These are phyloP conservation scores for Sinopyrophorus schimmeli DNA, from an alignment of 2,888 invertebrate genomes.

Conservation along the genomic window DNA sequence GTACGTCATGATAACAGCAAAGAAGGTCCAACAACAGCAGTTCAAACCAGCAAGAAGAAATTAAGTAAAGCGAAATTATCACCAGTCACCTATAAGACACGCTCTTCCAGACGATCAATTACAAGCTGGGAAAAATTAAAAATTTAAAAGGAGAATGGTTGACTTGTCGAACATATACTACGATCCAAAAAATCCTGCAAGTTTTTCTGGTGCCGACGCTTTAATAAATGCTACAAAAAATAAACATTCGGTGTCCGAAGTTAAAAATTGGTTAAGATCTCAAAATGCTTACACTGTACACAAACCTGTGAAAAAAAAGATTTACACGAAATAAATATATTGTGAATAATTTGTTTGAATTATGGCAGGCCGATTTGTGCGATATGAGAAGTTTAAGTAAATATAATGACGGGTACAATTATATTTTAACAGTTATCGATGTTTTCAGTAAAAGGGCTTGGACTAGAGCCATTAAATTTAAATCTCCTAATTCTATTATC, in stretches of 20 bases:
- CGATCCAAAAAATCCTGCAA: constrained; percentile 2
- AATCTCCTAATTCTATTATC: background rate
- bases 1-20: no score
- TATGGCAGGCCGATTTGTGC: constrained; percentile 8
- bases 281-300: constrained; percentile 3
- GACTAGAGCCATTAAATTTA: background rate
- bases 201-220: background rate
- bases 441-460: background rate
- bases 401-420: constrained; percentile 6
- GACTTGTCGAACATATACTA: constrained; percentile 1
- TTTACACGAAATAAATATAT: constrained; percentile 7
- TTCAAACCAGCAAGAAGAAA: background rate
- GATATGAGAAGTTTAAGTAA: constrained; percentile 5
- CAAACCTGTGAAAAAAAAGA: background rate
- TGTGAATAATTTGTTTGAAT: constrained; percentile 2
- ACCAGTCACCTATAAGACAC: no score
- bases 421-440: constrained; percentile 1
- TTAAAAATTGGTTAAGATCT: background rate
- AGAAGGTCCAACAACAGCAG: background rate
- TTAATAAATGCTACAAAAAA: background rate
- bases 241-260: background rate
- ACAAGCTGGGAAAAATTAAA: constrained; percentile 3
- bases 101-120: no score
- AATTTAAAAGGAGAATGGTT: background rate
- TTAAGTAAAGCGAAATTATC: no score